phyloP scores from a whole-genome alignment of 1,140 invertebrate species.

The Formica selysi region DNA sequence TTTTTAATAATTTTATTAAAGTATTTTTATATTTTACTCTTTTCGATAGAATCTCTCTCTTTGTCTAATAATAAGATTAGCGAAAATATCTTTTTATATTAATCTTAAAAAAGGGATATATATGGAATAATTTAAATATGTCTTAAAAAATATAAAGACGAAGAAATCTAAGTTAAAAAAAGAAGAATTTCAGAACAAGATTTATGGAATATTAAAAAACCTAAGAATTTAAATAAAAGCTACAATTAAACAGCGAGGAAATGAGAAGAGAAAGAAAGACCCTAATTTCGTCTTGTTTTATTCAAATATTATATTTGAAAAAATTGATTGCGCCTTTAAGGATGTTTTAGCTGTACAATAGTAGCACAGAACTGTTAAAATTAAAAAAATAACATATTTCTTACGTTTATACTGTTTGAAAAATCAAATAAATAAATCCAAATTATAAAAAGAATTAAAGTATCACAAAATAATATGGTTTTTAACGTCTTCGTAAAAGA shows the following conservation, averaged over 20 bases:
- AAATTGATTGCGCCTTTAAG: not conserved
- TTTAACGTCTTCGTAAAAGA: too few species aligned
- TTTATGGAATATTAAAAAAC: not conserved
- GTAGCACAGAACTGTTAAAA: too few species aligned
- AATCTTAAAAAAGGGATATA: not conserved
- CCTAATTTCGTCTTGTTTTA: not conserved
- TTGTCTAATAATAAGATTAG: not conserved
- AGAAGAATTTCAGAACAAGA: not conserved
- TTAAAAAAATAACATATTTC: too few species aligned
- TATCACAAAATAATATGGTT: too few species aligned
- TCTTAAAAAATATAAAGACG: not conserved
- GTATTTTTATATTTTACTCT: not conserved
- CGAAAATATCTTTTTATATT: not conserved
- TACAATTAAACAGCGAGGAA: not conserved
- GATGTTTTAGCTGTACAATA: too few species aligned
- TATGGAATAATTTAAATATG: not conserved
- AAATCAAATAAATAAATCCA: too few species aligned
- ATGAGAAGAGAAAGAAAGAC: not conserved
- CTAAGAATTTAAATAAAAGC: not conserved
- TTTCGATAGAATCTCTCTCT: not conserved
- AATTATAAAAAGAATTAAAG: too few species aligned
- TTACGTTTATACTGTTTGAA: too few species aligned
- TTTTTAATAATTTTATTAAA: not conserved
- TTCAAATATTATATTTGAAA: not conserved
- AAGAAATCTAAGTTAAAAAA: not conserved